Base-by-base conservation (phyloP, 2,113 vertebrate species). In the Caranx ignobilis region DNA sequence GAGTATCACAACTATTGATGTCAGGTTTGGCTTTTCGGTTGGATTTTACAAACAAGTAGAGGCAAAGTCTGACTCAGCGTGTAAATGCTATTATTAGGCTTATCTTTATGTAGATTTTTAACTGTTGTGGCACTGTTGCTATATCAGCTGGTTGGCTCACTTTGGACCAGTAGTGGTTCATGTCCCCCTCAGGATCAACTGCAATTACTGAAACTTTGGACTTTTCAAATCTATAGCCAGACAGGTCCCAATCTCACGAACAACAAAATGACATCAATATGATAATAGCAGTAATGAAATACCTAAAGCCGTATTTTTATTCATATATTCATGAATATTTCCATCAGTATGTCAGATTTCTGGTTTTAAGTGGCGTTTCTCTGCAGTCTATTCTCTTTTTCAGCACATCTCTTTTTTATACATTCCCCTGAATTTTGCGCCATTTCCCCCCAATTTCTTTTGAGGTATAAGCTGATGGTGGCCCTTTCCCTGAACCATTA, bases 401-500 rank as follows among this genome's bases (percentile, higher is more conserved):
- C 5, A 1, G 59, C 50, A 56, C 65, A 63, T 37, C 48, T 62
- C 57, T 56, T 8, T 10, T 26, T 19, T 64, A 71, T 67, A 64
- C 7, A 8, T 16, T 61, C 26, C 6, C 4, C 37, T 26, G 19
- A 52, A 70, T 69, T 87, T 56, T 60, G 19, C 43, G 67, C 34
- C 18, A 5, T 12, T 48, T 65, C 55, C n/a, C 35, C 68, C 31
- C 35, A n/a, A 65, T 79, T 69, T 75, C 5, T 77, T 79, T 70
- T 37, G 31, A 79, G 67, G 31, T 32, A 39, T 71, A 52, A 81
- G 79, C 57, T 62, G 6, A 26, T 45, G 6, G 16, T 63, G 71
- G 68, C 79, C 79, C 77, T 85, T 74, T 77, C 56, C 43, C 62
- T 76, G 71, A 82, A 60, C 65, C 32, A 1, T 56, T 19, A 71